Percentiles rank a stretch among this genome's conserved stretches.
Evolutionary conservation across 2,113 vertebrate species (phyloP).

Genomic region (Aegotheles bennettii): DNA sequence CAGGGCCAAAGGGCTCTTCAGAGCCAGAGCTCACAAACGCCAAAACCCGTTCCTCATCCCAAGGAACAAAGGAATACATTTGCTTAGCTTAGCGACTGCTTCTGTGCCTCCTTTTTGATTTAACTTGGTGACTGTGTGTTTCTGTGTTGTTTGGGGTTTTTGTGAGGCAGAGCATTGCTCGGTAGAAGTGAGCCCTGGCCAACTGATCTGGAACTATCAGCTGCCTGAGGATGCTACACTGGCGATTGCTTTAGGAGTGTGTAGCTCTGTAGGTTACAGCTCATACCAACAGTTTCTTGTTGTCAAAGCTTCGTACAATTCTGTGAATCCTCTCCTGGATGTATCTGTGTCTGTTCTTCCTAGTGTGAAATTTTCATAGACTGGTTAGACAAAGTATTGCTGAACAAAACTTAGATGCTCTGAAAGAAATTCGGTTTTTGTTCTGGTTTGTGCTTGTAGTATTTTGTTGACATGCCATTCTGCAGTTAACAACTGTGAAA

Average conservation of each 20-base stretch:
- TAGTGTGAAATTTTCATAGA: not conserved
- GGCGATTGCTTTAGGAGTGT: not conserved
- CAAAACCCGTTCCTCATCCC: not conserved
- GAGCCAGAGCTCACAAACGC: not conserved
- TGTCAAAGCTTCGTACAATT: not conserved
- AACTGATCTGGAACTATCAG: too few relatives aligned
- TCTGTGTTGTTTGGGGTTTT: not conserved
- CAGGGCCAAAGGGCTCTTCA: not conserved
- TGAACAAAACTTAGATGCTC: not conserved
- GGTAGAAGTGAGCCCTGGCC: not conserved
- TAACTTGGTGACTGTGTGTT: accelerated
- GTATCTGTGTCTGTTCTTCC: not conserved
- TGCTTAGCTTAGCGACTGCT: not conserved
- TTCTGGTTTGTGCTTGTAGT: not conserved
- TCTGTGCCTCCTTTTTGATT: not conserved
- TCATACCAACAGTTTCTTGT: not conserved
- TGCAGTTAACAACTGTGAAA: not conserved
- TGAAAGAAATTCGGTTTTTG: not conserved
- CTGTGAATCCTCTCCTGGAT: accelerated
- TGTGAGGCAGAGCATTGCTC: not conserved
- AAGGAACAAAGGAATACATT: not conserved
- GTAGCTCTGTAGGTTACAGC: not conserved
- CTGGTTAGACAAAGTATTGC: not conserved
- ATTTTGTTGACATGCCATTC: not conserved
- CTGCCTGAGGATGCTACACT: not conserved